These are phyloP conservation scores for Crotalus horridus DNA, from an alignment of 2,113 vertebrate species.

Conservation along the genomic window DNA sequence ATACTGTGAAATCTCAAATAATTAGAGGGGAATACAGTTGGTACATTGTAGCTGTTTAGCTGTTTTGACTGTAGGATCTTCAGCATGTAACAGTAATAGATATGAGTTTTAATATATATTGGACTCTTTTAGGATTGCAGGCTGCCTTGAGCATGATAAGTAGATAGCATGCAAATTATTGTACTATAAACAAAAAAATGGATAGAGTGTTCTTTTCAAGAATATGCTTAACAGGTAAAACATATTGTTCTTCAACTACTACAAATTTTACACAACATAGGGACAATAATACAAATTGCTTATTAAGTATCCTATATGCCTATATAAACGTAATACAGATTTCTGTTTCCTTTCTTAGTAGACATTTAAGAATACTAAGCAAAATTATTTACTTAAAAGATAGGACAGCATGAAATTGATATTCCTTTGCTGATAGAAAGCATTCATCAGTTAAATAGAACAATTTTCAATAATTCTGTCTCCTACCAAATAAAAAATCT, in stretches of 20 bases:
- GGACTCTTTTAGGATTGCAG: neutral
- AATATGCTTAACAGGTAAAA: neutral
- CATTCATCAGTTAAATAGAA: neutral
- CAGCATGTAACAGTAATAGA: neutral
- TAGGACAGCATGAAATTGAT: neutral
- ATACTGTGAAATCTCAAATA: neutral
- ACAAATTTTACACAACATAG: neutral
- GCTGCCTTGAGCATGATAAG: neutral
- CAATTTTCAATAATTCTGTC: neutral
- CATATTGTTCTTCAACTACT: neutral
- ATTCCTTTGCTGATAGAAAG: neutral
- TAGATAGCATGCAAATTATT: neutral
- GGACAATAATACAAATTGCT: neutral
- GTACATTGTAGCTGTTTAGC: neutral
- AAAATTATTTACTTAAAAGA: neutral
- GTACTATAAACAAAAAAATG: neutral
- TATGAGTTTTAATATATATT: neutral
- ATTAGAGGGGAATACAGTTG: neutral
- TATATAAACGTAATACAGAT: neutral
- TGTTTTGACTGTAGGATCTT: neutral
- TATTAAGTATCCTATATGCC: neutral
- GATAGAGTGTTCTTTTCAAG: neutral
- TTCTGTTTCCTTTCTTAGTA: neutral
- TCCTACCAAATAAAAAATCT: neutral
- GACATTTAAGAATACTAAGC: neutral